Base-by-base conservation (phyloP, 2,113 vertebrate species). In the Antennarius striatus region DNA sequence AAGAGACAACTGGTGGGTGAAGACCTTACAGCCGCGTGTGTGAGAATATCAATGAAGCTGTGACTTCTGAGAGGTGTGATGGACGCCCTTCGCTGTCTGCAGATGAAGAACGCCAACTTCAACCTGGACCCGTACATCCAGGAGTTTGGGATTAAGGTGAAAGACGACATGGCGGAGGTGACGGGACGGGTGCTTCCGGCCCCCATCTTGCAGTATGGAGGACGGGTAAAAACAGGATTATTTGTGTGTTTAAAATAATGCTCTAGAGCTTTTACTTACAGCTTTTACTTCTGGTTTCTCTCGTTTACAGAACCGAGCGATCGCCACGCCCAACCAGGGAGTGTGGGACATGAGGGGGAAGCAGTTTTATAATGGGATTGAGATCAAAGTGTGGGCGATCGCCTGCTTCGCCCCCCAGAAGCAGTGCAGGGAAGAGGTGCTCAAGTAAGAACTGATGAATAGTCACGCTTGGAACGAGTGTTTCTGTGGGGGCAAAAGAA, bases 41-140 rank as follows among this genome's bases (percentile, higher is more conserved):
- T 36, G 32, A 36, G 32, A 36, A 7, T 4, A 7, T 4, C 2
- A 7, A 36, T 36, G 32, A 36, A 36, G 32, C 32, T 22, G 10
- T 39, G 12, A 3, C 15, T 10, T 43, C 4, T 16, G 11, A 16
- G 10, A 22, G 12, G 3, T 28, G 17, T 68, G 39, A 73, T 28
- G 8, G 8, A 22, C 48, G 9, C 17, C 10, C 2, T 66, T 56
- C 6, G 3, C 39, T 77, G 30, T 64, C 17, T 49, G 57, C 90
- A 99, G 98, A 99, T 99, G 98, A 99, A 99, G 90, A 99, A 99
- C 2, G 98, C 97, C 71, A 99, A 97, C 90, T 99, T 98, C 83
- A 99, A 99, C 90, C 90, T 99, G 84, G 97, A 99, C 83, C 98
- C 98, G 0, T 99, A 99, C 90, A 99, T 99, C 58, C 97, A 99